Conservation (phyloP, 2,797 vertebrate species). For the Macropodus opercularis region DNA sequence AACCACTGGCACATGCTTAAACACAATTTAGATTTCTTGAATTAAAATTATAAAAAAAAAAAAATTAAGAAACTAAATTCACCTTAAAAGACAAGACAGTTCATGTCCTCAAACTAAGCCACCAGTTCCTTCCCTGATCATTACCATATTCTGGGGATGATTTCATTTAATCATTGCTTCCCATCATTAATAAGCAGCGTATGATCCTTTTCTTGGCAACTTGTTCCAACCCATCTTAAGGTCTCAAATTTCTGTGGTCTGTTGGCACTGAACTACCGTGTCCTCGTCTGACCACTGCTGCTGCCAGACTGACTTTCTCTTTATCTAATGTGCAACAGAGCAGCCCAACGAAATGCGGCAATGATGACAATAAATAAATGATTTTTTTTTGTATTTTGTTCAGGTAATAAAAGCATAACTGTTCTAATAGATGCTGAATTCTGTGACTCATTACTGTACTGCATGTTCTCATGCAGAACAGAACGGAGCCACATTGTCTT, state of each 20-base stretch:
- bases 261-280: background rate
- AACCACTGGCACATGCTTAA: constrained; percentile 10
- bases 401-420: background rate
- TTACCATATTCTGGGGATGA: constrained; percentile 30
- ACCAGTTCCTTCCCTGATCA: constrained; percentile 32
- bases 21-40: too few relatives aligned
- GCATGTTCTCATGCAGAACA: constrained; percentile 22
- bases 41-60: too few relatives aligned
- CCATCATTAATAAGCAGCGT: constrained; percentile 32
- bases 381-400: too few relatives aligned
- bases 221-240: constrained; percentile 16
- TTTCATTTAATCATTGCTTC: constrained; percentile 43
- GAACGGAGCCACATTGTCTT: constrained; percentile 27
- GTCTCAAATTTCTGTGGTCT: constrained; percentile 3
- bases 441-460: constrained; percentile 17
- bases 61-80: constrained; percentile 24
- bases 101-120: constrained; percentile 29
- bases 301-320: too few relatives aligned
- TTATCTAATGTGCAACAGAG: too few relatives aligned
- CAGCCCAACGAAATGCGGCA: too few relatives aligned
- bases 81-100: constrained; percentile 30
- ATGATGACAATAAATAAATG: too few relatives aligned
- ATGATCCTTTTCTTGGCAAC: constrained; percentile 18
- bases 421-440: background rate
- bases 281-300: constrained; percentile 8